Percentiles rank a stretch among this genome's conserved stretches.
Conservation (phyloP, 2,113 vertebrate genomes). For the Chloropsis hardwickii region DNA sequence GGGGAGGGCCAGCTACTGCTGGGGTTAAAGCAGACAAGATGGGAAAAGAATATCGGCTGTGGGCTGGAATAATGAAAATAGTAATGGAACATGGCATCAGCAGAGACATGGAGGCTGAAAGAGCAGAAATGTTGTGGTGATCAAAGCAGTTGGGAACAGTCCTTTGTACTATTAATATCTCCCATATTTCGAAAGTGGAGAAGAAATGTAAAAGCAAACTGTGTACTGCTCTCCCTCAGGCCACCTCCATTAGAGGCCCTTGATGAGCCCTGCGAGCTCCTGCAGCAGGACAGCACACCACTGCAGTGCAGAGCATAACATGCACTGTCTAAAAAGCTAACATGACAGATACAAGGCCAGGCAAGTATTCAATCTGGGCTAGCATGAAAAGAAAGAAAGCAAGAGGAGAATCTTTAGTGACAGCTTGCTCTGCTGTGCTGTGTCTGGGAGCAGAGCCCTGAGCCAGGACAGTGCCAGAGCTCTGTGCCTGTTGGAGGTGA, state of each 20-base stretch:
- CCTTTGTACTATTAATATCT: constrained; percentile 58
- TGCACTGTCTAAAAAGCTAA: constrained; percentile 50
- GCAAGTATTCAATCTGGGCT: constrained; percentile 39
- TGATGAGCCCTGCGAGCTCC: constrained; percentile 38
- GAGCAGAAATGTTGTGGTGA: constrained; percentile 38
- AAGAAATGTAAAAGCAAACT: constrained; percentile 60
- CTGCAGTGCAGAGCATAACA: constrained; percentile 27
- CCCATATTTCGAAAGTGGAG: constrained; percentile 52
- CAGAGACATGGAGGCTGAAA: constrained; percentile 30
- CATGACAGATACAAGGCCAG: constrained; percentile 67
- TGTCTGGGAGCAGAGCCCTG: neutral
- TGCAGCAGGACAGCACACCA: neutral
- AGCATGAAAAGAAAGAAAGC: neutral
- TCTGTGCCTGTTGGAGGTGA: neutral
- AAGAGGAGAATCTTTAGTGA: neutral
- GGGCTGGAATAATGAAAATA: constrained; percentile 19
- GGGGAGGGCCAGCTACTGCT: neutral
- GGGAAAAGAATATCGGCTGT: neutral
- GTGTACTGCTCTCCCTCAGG: constrained; percentile 55
- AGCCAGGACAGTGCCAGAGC: neutral
- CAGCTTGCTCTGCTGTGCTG: neutral
- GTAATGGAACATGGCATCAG: constrained; percentile 34
- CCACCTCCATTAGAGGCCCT: constrained; percentile 61
- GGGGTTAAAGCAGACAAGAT: neutral
- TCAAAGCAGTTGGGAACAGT: constrained; percentile 63